Base-by-base conservation (phyloP, 2,797 vertebrate genomes). In the Tragelaphus eurycerus region DNA sequence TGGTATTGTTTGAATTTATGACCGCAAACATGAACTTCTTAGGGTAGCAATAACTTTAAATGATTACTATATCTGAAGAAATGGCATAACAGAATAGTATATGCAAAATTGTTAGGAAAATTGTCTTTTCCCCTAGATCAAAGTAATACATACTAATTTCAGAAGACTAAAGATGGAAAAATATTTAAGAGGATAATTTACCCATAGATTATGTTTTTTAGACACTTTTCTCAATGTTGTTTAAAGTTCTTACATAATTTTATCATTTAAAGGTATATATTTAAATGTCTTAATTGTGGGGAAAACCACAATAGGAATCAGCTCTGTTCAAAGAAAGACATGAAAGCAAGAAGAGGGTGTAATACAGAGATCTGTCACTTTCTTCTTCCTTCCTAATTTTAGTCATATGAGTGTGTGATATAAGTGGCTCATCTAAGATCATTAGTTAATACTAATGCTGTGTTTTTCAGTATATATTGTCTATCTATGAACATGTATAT, bases 281-380 rank as follows among this genome's bases (percentile, higher is more conserved):
- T 86, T 79, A 85, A 31, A 64, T 82, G 16, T 57, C 31, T 90
- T 74, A 92, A 55, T 38, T 89, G 7, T 74, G 27, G 12, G 4
- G 43, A 90, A 96, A 94, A 85, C 8, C 3, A 14, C 55, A 52
- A 88, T 43, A 81, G 46, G 12, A 78, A 89, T 16, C 29, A 95
- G 38, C 6, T 31, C n/a, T 95, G 6, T 60, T n/a, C 64, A 92
- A 86, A 62, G n/a, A 91, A 94, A 96, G n/a, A 93, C 38, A 93
- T 62, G 87, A 74, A 96, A 93, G 8, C 14, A 86, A 92, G 31
- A 60, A 79, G 7, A 31, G 12, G 6, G 7, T 10, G 54, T 57
- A 6, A 3, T 14, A 59, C 71, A 87, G 25, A 27, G 15, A 93
- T 93, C 19, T 85, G 7, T 31, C 31, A 79, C 17, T 27, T 85